Evolutionary conservation across 2,113 vertebrate genomes (phyloP).

Genomic region (Coracopsis vasa): DNA sequence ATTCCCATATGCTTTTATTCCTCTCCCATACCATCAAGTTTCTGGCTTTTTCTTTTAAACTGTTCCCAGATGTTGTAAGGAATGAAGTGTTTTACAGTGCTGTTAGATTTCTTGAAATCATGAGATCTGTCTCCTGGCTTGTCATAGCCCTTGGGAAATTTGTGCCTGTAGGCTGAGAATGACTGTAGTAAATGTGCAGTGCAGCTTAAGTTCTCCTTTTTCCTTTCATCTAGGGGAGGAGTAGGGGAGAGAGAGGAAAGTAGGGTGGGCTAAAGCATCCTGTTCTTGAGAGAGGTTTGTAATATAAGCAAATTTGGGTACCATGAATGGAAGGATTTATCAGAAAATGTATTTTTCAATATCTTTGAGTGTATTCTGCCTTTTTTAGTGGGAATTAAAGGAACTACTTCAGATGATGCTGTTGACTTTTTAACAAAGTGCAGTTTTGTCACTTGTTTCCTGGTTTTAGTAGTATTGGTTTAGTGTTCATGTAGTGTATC

Average conservation of each 20-base stretch:
- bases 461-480: not conserved
- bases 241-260: not conserved
- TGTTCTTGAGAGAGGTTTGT: not conserved
- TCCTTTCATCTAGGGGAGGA: not conserved
- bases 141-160: not conserved
- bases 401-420: not conserved
- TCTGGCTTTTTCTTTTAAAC: conserved; percentile 3
- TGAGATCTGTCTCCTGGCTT: not conserved
- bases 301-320: not conserved
- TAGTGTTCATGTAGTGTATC: not conserved
- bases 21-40: not conserved
- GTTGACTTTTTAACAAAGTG: not conserved
- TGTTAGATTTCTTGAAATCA: conserved; percentile 29
- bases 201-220: not conserved
- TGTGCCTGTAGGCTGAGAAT: conserved; percentile 1
- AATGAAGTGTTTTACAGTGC: not conserved
- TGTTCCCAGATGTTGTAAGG: conserved; percentile 29
- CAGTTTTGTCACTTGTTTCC: not conserved
- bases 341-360: not conserved
- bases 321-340: not conserved
- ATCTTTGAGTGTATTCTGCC: not conserved
- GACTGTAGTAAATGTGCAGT: not conserved
- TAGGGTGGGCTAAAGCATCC: not conserved
- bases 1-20: not conserved
- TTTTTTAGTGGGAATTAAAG: not conserved